Percentiles rank a stretch among this genome's conserved stretches.
These are phyloP conservation scores for Crotalus adamanteus DNA, from an alignment of 2,797 vertebrate species.

Conservation along the genomic window DNA sequence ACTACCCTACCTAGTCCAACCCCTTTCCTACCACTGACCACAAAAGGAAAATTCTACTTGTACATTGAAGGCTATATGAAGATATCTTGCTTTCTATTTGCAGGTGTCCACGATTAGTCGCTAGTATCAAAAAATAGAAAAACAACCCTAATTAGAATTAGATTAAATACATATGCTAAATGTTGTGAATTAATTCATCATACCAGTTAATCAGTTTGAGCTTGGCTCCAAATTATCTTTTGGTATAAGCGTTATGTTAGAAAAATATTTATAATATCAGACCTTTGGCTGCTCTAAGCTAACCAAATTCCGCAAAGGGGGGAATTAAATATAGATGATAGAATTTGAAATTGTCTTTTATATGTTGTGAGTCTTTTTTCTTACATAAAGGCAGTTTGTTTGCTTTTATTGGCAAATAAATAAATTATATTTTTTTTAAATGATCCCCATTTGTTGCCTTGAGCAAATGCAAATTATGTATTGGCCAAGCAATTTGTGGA, in stretches of 20 bases:
- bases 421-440: not conserved
- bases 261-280: not conserved
- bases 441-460: not conserved
- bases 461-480: not conserved
- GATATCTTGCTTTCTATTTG: not conserved
- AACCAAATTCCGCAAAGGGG: not conserved
- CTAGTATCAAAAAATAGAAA: not conserved
- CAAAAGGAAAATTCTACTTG: not conserved
- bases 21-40: not conserved
- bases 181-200: not conserved
- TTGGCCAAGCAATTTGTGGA: not conserved
- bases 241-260: not conserved
- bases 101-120: not conserved
- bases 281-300: not conserved
- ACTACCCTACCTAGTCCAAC: too few relatives aligned
- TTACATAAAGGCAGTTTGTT: not conserved
- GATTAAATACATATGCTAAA: slow-evolving; percentile 18
- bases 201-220: not conserved
- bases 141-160: not conserved
- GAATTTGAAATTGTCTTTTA: not conserved
- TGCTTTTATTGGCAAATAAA: slow-evolving; percentile 11
- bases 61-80: not conserved
- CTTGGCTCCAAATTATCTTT: not conserved
- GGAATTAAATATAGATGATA: slow-evolving; percentile 19
- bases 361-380: not conserved